Conservation (phyloP, 2,113 vertebrate species). For the Atlantisia rogersi region DNA sequence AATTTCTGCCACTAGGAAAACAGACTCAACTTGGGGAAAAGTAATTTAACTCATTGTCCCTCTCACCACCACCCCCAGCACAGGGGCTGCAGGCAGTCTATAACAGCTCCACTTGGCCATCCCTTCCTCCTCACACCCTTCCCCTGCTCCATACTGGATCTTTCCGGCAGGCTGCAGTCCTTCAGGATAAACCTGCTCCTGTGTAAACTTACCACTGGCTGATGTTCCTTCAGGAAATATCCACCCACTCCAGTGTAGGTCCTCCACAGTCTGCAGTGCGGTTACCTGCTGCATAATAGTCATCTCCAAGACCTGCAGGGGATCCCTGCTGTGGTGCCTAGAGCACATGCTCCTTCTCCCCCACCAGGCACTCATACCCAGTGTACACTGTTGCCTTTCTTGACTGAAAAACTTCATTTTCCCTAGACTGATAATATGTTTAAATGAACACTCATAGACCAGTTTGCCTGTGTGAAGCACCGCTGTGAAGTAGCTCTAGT, state of each 20-base stretch:
- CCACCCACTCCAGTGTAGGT: not conserved
- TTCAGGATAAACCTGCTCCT: not conserved
- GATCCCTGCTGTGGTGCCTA: accelerated
- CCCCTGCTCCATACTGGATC: not conserved
- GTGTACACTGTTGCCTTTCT: not conserved
- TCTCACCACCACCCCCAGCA: not conserved
- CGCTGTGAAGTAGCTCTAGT: not conserved
- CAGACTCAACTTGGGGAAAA: not conserved
- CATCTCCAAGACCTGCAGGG: not conserved
- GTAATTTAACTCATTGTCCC: not conserved
- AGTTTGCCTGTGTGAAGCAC: not conserved
- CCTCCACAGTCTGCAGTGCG: not conserved
- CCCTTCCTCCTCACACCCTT: not conserved
- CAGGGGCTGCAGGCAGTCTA: accelerated
- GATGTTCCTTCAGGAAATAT: not conserved
- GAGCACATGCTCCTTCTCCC: not conserved
- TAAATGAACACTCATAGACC: not conserved
- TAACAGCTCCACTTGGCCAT: not conserved
- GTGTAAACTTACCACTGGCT: not conserved
- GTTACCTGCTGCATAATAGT: not conserved
- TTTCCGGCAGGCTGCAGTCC: not conserved
- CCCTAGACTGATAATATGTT: not conserved
- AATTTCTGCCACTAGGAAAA: not conserved
- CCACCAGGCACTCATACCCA: accelerated
- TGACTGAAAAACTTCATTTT: not conserved